Evolutionary conservation across 2,888 invertebrate species (phyloP).

Genomic region (Tenthredo mesomela): DNA sequence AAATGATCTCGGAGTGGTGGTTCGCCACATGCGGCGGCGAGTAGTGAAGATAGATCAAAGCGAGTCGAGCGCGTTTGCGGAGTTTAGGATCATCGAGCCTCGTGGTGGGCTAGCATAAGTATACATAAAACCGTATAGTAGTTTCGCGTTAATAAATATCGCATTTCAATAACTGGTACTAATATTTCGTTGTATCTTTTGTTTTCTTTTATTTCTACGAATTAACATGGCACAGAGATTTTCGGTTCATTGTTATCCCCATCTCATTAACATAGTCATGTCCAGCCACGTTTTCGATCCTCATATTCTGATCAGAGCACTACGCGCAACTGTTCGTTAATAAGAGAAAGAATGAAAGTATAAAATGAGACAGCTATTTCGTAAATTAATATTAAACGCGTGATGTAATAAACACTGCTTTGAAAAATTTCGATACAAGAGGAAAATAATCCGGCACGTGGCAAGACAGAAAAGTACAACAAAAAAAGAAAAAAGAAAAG

Average conservation of each 20-base stretch:
- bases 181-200: conserved; percentile 14
- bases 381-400: background rate
- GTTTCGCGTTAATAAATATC: background rate
- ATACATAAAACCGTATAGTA: background rate
- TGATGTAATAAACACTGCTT: background rate
- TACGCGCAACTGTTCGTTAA: conserved; percentile 45
- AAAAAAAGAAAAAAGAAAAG: background rate
- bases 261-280: conserved; percentile 6
- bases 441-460: background rate
- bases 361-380: background rate
- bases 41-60: conserved; percentile 20
- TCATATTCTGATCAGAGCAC: conserved; percentile 32
- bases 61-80: background rate
- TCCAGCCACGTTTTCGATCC: conserved; percentile 35
- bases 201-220: background rate
- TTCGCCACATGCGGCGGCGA: conserved; percentile 36
- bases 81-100: background rate
- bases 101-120: conserved; percentile 6
- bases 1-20: conserved; percentile 67
- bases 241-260: background rate
- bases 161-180: background rate
- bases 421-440: background rate
- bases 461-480: background rate
- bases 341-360: background rate
- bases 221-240: conserved; percentile 20